phyloP scores from a whole-genome alignment of 2,888 invertebrate genomes.

The Agonum fuliginosum region DNA sequence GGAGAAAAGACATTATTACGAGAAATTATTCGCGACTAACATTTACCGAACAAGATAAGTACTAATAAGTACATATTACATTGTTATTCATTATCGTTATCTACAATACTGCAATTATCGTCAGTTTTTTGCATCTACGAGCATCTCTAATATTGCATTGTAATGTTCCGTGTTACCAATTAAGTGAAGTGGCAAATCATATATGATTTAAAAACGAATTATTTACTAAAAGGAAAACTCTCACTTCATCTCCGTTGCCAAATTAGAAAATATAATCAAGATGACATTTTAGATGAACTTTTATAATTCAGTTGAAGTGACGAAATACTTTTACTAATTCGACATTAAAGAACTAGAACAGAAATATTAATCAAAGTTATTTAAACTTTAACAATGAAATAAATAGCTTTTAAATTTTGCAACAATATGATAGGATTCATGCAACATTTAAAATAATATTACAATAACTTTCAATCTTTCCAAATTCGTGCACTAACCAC shows the following conservation, averaged over 20 bases:
- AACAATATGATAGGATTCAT: too few species aligned
- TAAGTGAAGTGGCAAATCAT: too few species aligned
- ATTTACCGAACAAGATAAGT: too few species aligned
- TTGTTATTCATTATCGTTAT: too few species aligned
- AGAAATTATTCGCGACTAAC: too few species aligned
- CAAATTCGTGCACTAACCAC: too few species aligned
- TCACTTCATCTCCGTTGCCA: too few species aligned
- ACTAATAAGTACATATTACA: too few species aligned
- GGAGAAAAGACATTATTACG: too few species aligned
- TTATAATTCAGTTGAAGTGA: not conserved
- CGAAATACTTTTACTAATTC: not conserved
- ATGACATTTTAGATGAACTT: not conserved
- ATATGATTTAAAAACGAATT: constrained; percentile 25
- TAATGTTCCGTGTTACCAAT: not conserved
- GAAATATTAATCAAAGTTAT: not conserved
- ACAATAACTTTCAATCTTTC: too few species aligned
- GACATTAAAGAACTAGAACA: constrained; percentile 9
- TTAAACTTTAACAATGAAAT: constrained; percentile 1
- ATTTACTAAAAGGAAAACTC: not conserved
- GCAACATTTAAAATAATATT: too few species aligned
- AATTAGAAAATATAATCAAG: not conserved
- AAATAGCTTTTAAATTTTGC: too few species aligned
- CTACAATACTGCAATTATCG: not conserved
- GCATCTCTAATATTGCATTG: constrained; percentile 8
- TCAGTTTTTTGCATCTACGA: not conserved